Percentiles rank a stretch among this genome's conserved stretches.
Evolutionary conservation across 2,113 vertebrate species (phyloP).

Genomic region (Xenopus laevis): DNA sequence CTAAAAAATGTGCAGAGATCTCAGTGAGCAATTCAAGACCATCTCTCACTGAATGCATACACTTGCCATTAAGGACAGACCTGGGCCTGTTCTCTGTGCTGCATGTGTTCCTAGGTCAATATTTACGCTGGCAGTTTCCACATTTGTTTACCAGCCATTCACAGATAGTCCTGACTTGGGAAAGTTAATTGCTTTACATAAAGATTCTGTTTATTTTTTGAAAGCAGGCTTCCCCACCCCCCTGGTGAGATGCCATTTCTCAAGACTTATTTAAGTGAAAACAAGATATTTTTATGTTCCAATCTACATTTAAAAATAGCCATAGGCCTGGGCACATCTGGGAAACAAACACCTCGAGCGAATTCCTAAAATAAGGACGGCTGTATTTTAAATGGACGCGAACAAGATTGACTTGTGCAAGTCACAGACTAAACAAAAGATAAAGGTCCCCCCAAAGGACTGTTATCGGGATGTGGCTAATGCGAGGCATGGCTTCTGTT

Average conservation of each 20-base stretch:
- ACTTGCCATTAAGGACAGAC: constrained; percentile 51
- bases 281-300: constrained; percentile 50
- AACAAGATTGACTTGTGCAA: constrained; percentile 13
- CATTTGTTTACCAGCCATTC: constrained; percentile 61
- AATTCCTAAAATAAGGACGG: constrained; percentile 30
- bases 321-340: background rate
- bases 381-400: constrained; percentile 31
- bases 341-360: background rate
- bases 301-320: constrained; percentile 51
- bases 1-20: constrained; percentile 31
- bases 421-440: constrained; percentile 32
- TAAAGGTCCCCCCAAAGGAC: background rate
- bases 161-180: constrained; percentile 48
- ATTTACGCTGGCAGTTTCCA: constrained; percentile 63
- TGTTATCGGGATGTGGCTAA: background rate
- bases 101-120: constrained; percentile 58
- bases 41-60: background rate
- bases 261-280: constrained; percentile 55
- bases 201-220: constrained; percentile 58
- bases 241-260: constrained; percentile 49
- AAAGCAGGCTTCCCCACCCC: constrained; percentile 48
- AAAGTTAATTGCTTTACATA: constrained; percentile 55
- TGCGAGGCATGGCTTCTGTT: background rate
- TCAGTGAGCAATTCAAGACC: constrained; percentile 44
- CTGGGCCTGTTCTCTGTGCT: constrained; percentile 53